These are phyloP conservation scores for Catharus ustulatus DNA, from an alignment of 2,797 vertebrate species.

Conservation along the genomic window DNA sequence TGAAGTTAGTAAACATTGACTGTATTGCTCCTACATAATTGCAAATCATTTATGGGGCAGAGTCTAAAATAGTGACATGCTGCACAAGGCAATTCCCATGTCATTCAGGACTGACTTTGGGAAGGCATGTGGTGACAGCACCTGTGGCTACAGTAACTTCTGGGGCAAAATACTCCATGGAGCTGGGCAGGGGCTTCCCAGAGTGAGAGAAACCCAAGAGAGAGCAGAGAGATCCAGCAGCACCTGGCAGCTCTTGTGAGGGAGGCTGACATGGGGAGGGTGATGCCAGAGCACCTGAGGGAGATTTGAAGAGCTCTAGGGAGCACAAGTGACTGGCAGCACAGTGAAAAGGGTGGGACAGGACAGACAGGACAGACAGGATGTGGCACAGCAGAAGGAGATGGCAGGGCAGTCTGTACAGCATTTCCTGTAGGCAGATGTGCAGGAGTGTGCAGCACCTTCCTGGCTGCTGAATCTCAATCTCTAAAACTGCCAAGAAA, in stretches of 20 bases:
- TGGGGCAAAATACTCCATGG: neutral
- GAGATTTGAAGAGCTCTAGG: neutral
- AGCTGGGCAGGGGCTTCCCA: rapidly evolving
- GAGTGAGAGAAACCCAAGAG: neutral
- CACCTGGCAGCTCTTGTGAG: neutral
- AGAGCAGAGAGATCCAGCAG: neutral
- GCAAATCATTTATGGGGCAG: neutral
- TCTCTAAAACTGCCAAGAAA: neutral
- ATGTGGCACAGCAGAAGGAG: neutral
- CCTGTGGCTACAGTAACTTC: neutral
- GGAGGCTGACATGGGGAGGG: neutral
- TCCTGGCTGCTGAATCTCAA: neutral
- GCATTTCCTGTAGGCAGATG: neutral
- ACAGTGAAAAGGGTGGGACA: neutral
- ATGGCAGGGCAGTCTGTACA: neutral
- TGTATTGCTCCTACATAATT: neutral
- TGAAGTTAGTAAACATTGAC: neutral
- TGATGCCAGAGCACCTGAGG: neutral
- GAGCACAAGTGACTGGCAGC: rapidly evolving
- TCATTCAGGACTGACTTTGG: neutral
- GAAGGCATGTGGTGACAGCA: neutral
- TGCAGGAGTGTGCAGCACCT: neutral
- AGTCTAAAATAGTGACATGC: neutral
- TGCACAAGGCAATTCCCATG: neutral
- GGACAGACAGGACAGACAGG: neutral